Percentiles rank a stretch among this genome's conserved stretches.
Evolutionary conservation across 2,113 vertebrate genomes (phyloP).

Genomic region (Zosterops borbonicus): DNA sequence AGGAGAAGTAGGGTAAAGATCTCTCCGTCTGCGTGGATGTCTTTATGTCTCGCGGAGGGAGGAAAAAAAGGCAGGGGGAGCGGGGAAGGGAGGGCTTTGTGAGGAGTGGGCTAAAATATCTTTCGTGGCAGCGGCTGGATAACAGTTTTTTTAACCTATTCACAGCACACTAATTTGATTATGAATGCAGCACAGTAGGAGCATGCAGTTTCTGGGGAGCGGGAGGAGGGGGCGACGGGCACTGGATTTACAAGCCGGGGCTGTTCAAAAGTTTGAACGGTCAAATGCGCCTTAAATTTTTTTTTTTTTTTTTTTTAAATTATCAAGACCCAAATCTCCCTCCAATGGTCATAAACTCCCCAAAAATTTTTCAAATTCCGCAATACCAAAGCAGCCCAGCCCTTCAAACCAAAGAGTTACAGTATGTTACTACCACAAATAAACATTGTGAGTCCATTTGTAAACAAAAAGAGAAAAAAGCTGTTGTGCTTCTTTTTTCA

Average conservation of each 20-base stretch:
- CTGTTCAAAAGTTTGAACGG: constrained; percentile 68
- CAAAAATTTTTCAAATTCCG: not conserved
- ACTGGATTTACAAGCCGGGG: constrained; percentile 46
- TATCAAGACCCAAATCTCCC: not conserved
- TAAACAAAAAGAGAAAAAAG: constrained; percentile 28
- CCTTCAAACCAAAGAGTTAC: not conserved
- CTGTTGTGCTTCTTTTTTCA: not conserved
- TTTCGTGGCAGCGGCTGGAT: constrained; percentile 46
- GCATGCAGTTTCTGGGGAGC: constrained; percentile 52
- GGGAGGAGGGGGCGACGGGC: constrained; percentile 29
- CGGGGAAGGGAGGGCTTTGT: constrained; percentile 10
- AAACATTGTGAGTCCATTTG: constrained; percentile 31
- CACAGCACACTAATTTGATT: constrained; percentile 76
- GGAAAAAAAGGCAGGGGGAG: constrained; percentile 10
- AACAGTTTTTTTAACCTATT: constrained; percentile 69
- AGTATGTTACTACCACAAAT: constrained; percentile 22
- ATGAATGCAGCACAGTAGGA: constrained; percentile 74
- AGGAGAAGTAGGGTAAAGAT: constrained; percentile 41
- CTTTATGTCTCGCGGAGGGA: constrained; percentile 46
- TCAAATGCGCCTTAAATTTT: not conserved
- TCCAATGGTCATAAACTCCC: fast-evolving
- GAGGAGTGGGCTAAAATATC: constrained; percentile 63
- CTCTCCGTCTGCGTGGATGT: constrained; percentile 14
- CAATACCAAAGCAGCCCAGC: not conserved
- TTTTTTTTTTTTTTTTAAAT: not conserved